Evolutionary conservation across 2,797 vertebrate species (phyloP), one percentile per base, ranked within the genome.

Genomic region (Alosa sapidissima): DNA sequence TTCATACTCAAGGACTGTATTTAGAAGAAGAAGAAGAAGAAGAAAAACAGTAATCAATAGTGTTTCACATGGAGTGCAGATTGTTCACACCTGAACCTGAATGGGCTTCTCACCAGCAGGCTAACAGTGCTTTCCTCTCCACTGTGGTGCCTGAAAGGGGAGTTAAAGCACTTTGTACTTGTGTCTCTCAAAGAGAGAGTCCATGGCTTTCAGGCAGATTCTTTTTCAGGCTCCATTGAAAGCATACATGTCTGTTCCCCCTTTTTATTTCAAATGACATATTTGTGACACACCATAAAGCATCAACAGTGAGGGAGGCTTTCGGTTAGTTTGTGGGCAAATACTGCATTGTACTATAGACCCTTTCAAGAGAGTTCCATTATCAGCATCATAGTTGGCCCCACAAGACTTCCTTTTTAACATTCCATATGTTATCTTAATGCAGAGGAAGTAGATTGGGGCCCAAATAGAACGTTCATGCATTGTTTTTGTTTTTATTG

Each of bases 51-150:
- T 60, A 24, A 60, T 60, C 21, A 9, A 24, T 60, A 60, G n/a
- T 2, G 21, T 87, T 86, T 89, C 84, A 87, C 14, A 60, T 85
- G 83, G 28, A 65, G 65, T 19, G 82, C 81, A 83, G 16, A 24
- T 81, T 82, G 51, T 85, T 87, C 87, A 72, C 84, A 84, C 85
- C 82, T 88, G 81, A 7, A 13, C 86, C 48, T 86, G 41, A 62
- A 68, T 87, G 33, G 62, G 83, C 82, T 87, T 45, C 33, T 62
- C 4, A 33, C 81, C 81, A 84, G 47, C 36, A 68, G 51, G 78
- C 1, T 11, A 21, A 2, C 33, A 75, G 14, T 21, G 4, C 72
- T 78, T 36, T 47, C 72, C 41, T 78, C 36, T 21, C 14, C 49
- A 78, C 72, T 47, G 2, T 19, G 4, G 5, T 45, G 16, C 68